A percentile compares a stretch with the other conserved stretches of the same genome.
These are phyloP conservation scores for Nebria ingens DNA, from an alignment of 1,140 invertebrate species.

Conservation along the genomic window DNA sequence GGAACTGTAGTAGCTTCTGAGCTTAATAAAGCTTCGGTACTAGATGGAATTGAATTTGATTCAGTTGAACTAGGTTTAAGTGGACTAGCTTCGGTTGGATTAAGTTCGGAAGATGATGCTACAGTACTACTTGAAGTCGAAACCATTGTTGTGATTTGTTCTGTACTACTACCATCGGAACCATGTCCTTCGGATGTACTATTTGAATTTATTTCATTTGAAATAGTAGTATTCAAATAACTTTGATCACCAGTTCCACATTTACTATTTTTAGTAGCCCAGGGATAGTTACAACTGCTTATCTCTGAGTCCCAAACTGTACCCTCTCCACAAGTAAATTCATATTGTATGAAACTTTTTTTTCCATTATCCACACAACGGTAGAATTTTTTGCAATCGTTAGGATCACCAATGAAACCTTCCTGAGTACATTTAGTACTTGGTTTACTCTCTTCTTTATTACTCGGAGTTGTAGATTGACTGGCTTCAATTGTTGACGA, in stretches of 20 bases:
- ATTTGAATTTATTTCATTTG: conserved; percentile 14
- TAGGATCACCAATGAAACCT: conserved; percentile 44
- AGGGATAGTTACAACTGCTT: conserved; percentile 40
- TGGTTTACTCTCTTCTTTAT: background rate
- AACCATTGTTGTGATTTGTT: conserved; percentile 7
- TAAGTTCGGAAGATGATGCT: conserved; percentile 13
- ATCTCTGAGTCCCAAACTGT: conserved; percentile 44
- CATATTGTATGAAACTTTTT: conserved; percentile 40
- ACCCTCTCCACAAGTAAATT: conserved; percentile 45
- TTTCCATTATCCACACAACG: conserved; percentile 39
- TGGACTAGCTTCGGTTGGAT: too few relatives aligned
- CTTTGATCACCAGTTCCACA: conserved; percentile 17
- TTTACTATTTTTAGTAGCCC: conserved; percentile 26
- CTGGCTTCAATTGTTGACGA: conserved; percentile 14
- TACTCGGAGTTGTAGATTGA: conserved; percentile 9
- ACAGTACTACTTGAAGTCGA: conserved; percentile 17
- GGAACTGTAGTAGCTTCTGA: conserved; percentile 1
- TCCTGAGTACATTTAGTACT: conserved; percentile 36
- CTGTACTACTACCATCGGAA: conserved; percentile 1
- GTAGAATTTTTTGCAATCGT: conserved; percentile 53
- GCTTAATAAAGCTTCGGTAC: conserved; percentile 7
- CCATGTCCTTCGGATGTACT: conserved; percentile 15
- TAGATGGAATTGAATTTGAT: background rate
- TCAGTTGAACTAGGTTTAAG: too few relatives aligned
- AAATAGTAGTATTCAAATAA: conserved; percentile 15